Conservation (phyloP, 2,113 vertebrate species). For the rat (Rattus norvegicus) region GRCr8 NC_086019.1:131453501-131454000, state of each 20-base stretch:
- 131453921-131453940: not conserved
- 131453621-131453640: not conserved
- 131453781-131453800: not conserved
- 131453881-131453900: not conserved
- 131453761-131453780: not conserved
- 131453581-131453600: not conserved
- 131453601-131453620: not conserved
- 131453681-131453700: not conserved
- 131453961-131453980: not conserved
- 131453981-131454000: not conserved
- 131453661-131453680: not conserved
- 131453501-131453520: not conserved
- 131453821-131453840: not conserved
- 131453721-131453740: not conserved
- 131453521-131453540: not conserved
- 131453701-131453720: not conserved
- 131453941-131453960: not conserved
- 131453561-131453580: not conserved
- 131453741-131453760: not conserved
- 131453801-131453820: not conserved
- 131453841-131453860: not conserved
- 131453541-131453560: not conserved
- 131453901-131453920: not conserved
- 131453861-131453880: not conserved
- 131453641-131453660: not conserved